phyloP scores from a whole-genome alignment of 2,113 vertebrate species.

The Atrichornis clamosus region DNA sequence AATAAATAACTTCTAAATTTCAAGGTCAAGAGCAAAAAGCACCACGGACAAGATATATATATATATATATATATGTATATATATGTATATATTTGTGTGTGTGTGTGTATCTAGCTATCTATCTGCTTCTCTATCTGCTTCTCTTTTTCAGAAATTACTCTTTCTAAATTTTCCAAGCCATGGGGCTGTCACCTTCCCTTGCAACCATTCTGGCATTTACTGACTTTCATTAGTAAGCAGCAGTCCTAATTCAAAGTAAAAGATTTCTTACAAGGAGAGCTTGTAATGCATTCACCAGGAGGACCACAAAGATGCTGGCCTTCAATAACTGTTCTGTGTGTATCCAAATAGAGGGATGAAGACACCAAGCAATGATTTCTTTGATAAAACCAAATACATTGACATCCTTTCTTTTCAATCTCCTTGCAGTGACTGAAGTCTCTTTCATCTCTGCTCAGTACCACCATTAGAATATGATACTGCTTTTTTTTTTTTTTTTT shows the following conservation, averaged over 20 bases:
- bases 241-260: neutral
- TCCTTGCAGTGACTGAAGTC: neutral
- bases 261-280: neutral
- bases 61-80: neutral
- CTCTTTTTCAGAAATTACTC: neutral
- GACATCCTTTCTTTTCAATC: neutral
- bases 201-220: neutral
- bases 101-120: too few species aligned
- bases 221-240: neutral
- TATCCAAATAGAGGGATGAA: neutral
- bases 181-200: neutral
- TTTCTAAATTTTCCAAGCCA: neutral
- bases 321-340: neutral
- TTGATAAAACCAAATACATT: neutral
- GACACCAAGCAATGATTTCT: neutral
- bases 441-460: neutral
- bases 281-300: neutral
- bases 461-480: accelerated
- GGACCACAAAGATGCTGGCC: neutral
- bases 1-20: neutral
- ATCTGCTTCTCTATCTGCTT: neutral
- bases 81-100: too few species aligned
- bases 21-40: neutral
- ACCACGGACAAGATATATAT: neutral
- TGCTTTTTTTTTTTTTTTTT: neutral